Evolutionary conservation across 2,888 invertebrate species (phyloP).

Genomic region (Gymnocheta viridis): DNA sequence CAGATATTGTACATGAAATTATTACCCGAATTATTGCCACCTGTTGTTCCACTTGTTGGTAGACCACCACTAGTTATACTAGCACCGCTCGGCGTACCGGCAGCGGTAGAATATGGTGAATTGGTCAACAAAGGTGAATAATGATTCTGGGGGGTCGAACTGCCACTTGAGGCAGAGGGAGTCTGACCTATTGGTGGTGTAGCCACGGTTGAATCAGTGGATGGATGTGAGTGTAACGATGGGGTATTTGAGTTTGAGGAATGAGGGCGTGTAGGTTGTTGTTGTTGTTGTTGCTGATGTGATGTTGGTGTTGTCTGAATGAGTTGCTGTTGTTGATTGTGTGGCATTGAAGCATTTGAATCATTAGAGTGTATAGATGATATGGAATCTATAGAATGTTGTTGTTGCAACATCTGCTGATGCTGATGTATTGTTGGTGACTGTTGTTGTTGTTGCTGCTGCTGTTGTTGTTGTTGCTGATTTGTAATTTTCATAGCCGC

Average conservation of each 20-base stretch:
- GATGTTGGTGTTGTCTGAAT: slow-evolving; percentile 70
- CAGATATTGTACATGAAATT: slow-evolving; percentile 78
- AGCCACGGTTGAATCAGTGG: slow-evolving; percentile 79
- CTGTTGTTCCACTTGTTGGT: slow-evolving; percentile 72
- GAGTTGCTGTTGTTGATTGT: slow-evolving; percentile 71
- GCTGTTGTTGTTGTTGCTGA: slow-evolving; percentile 81
- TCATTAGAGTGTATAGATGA: slow-evolving; percentile 80
- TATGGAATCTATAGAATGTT: slow-evolving; percentile 83
- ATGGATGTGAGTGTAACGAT: slow-evolving; percentile 80
- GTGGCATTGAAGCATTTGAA: slow-evolving; percentile 73
- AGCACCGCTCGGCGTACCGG: slow-evolving; percentile 78
- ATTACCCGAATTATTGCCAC: slow-evolving; percentile 65
- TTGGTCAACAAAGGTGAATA: slow-evolving; percentile 81
- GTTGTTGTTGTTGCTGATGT: slow-evolving; percentile 55
- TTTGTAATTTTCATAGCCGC: slow-evolving; percentile 88
- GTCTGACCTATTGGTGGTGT: slow-evolving; percentile 77
- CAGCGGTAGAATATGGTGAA: slow-evolving; percentile 80
- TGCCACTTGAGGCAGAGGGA: slow-evolving; percentile 80
- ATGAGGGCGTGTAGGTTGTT: slow-evolving; percentile 76
- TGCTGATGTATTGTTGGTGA: slow-evolving; percentile 57
- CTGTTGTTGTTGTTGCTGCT: slow-evolving; percentile 70
- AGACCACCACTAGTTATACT: slow-evolving; percentile 74
- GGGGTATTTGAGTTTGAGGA: slow-evolving; percentile 78
- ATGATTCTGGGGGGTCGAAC: slow-evolving; percentile 81
- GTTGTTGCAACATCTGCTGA: slow-evolving; percentile 82